These are phyloP conservation scores for Calliopsis andreniformis DNA, from an alignment of 1,140 invertebrate species.

Conservation along the genomic window DNA sequence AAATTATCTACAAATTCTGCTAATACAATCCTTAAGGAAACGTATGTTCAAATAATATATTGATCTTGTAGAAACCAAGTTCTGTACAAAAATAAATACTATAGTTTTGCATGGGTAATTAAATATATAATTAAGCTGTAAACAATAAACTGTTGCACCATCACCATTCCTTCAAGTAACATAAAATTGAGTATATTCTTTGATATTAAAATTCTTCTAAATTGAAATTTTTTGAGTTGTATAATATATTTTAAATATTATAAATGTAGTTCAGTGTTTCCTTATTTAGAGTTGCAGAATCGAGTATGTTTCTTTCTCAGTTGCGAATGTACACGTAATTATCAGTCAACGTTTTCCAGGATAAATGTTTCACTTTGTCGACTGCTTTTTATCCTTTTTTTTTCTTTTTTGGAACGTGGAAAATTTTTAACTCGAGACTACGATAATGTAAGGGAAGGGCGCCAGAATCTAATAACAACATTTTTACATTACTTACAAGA, in stretches of 20 bases:
- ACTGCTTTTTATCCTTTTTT: neutral
- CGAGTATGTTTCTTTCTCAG: constrained; percentile 2
- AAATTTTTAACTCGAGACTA: constrained; percentile 20
- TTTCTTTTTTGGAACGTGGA: neutral
- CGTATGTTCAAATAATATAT: constrained; percentile 39
- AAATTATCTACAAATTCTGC: constrained; percentile 54
- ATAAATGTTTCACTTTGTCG: constrained; percentile 17
- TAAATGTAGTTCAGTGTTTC: constrained; percentile 33
- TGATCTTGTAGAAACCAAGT: constrained; percentile 69
- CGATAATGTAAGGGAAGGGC: constrained; percentile 53
- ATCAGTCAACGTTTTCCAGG: constrained; percentile 36
- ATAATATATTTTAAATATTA: constrained; percentile 48
- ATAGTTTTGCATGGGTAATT: constrained; percentile 70
- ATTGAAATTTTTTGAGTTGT: constrained; percentile 46
- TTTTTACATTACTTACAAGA: constrained; percentile 38
- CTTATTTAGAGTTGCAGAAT: constrained; percentile 19
- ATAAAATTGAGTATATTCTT: constrained; percentile 59
- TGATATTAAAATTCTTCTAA: constrained; percentile 32
- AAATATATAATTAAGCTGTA: constrained; percentile 74
- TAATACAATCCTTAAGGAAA: constrained; percentile 49
- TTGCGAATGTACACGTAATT: constrained; percentile 4
- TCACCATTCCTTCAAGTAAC: constrained; percentile 66
- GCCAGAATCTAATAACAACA: constrained; percentile 39
- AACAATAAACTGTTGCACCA: constrained; percentile 71
- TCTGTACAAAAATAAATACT: constrained; percentile 80